Percentiles rank a stretch among this genome's conserved stretches.
These are phyloP conservation scores for Hirtodrosophila confusa DNA, from an alignment of 2,888 invertebrate genomes.

Conservation along the genomic window DNA sequence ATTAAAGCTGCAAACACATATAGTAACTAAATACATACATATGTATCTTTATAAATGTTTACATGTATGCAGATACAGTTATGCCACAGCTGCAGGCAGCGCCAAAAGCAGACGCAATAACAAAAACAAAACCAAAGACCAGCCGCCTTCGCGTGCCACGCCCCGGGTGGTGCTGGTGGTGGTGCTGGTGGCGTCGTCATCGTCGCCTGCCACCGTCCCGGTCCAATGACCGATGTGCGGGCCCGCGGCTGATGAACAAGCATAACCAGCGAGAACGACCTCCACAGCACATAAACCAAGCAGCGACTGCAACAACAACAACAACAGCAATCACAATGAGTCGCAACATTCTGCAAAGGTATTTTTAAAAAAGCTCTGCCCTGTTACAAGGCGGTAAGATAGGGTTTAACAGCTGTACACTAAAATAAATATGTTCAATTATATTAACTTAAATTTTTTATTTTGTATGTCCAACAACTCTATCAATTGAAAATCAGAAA, in stretches of 20 bases:
- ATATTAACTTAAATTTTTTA: too few species aligned
- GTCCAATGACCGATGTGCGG: constrained; percentile 74
- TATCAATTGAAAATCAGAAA: too few species aligned
- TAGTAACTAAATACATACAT: constrained; percentile 8
- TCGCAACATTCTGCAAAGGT: constrained; percentile 47
- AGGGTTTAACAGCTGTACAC: too few species aligned
- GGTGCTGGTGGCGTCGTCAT: constrained; percentile 31
- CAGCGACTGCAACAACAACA: constrained; percentile 7
- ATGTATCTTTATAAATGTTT: constrained; percentile 16
- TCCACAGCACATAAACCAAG: constrained; percentile 63
- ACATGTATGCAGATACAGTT: constrained; percentile 36
- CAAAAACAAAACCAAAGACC: constrained; percentile 21
- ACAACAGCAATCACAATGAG: constrained; percentile 25
- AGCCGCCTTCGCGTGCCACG: constrained; percentile 66
- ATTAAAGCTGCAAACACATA: constrained; percentile 39
- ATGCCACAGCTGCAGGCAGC: constrained; percentile 55
- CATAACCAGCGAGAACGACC: constrained; percentile 74
- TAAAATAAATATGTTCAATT: too few species aligned
- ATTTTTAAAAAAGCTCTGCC: constrained; percentile 17
- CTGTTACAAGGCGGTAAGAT: too few species aligned
- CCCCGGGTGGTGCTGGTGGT: constrained; percentile 61
- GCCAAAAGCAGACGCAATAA: constrained; percentile 42
- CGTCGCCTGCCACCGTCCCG: constrained; percentile 52
- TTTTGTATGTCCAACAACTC: too few species aligned
- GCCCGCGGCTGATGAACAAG: constrained; percentile 52